Evolutionary conservation across 2,797 vertebrate species (phyloP).

Genomic region (Saxicola maurus): DNA sequence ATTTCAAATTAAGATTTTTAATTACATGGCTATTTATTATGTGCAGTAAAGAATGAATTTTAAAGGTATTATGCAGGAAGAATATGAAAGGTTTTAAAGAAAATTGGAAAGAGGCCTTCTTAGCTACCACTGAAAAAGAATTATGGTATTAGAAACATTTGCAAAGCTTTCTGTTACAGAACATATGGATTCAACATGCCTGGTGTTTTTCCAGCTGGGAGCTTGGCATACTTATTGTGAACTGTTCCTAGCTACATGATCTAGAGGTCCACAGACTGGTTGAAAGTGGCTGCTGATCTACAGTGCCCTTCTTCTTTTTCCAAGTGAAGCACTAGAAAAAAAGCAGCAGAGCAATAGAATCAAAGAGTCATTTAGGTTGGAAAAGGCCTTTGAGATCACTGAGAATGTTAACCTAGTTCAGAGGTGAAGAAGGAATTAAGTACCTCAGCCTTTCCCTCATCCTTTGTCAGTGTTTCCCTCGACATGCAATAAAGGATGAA

Average conservation of each 20-base stretch:
- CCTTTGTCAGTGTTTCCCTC: background rate
- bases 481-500: background rate
- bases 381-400: background rate
- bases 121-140: background rate
- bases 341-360: background rate
- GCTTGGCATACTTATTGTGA: background rate
- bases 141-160: constrained; percentile 8
- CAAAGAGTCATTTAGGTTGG: background rate
- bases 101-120: background rate
- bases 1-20: background rate
- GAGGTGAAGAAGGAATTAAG: background rate
- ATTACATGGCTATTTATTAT: background rate
- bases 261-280: background rate
- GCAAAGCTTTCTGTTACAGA: background rate
- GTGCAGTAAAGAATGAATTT: background rate
- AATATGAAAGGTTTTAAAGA: background rate
- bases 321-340: background rate
- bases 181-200: constrained; percentile 1
- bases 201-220: constrained; percentile 13
- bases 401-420: background rate
- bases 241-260: background rate
- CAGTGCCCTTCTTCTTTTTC: background rate
- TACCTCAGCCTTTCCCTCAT: background rate
- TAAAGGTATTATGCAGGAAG: background rate
- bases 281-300: background rate